A percentile compares a stretch with the other conserved stretches of the same genome.
Evolutionary conservation across 2,888 invertebrate species (phyloP).

Genomic region (Bursaphelenchus okinawaensis): DNA sequence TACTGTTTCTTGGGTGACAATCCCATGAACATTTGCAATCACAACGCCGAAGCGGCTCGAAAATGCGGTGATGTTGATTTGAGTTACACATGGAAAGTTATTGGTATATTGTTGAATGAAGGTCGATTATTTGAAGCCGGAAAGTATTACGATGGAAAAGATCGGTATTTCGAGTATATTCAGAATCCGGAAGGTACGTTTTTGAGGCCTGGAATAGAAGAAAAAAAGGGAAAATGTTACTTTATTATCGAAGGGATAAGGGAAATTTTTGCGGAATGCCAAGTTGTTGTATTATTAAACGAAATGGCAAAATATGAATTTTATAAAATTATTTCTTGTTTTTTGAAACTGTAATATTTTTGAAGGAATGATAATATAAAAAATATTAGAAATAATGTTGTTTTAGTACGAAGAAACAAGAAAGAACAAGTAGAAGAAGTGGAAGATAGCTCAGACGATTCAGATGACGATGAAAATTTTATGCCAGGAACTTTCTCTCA

Average conservation of each 20-base stretch:
- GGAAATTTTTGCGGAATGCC: too few species aligned
- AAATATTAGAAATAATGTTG: too few species aligned
- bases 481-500: constrained; percentile 16
- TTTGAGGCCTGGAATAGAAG: too few species aligned
- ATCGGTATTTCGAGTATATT: constrained; percentile 9
- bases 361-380: too few species aligned
- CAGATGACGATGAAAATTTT: background rate
- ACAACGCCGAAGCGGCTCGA: constrained; percentile 23
- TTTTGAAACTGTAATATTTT: too few species aligned
- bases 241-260: too few species aligned
- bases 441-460: constrained; percentile 3
- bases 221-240: too few species aligned
- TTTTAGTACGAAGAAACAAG: background rate
- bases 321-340: too few species aligned
- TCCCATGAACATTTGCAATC: constrained; percentile 18
- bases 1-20: constrained; percentile 25
- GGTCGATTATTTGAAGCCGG: background rate
- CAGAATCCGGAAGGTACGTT: background rate
- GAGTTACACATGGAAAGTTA: constrained; percentile 27
- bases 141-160: background rate
- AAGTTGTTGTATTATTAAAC: too few species aligned
- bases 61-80: constrained; percentile 13
- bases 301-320: too few species aligned
- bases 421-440: background rate
- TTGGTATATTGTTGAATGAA: constrained; percentile 13